Percentiles rank a stretch among this genome's conserved stretches.
Evolutionary conservation across 2,797 vertebrate species (phyloP).

Genomic region (Acrocephalus scirpaceus): DNA sequence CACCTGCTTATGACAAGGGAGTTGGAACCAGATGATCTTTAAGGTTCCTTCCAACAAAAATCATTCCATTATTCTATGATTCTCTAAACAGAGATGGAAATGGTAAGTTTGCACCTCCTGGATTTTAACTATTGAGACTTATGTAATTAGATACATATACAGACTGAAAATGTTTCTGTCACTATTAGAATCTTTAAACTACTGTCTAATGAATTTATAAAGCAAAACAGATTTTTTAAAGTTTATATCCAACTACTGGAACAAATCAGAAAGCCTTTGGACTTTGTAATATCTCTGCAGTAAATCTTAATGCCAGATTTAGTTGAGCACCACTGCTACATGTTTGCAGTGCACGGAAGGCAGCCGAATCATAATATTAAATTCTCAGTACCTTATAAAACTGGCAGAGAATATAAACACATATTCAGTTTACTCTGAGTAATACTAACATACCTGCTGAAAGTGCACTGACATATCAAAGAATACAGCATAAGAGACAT

Average conservation of each 20-base stretch:
- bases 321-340: neutral
- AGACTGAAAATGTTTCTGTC: neutral
- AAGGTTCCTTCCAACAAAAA: neutral
- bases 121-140: neutral
- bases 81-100: neutral
- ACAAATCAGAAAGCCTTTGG: neutral
- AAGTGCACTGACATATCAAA: neutral
- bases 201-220: neutral
- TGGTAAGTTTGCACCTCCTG: neutral
- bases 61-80: neutral
- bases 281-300: neutral
- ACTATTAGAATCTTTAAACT: neutral
- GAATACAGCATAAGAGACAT: neutral
- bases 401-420: neutral
- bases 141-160: neutral
- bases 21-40: neutral
- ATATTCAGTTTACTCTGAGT: neutral
- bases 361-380: neutral
- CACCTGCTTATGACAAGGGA: neutral
- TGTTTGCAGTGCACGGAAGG: neutral
- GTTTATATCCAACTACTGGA: neutral
- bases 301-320: neutral
- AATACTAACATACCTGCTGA: neutral
- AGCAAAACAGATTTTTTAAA: neutral
- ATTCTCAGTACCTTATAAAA: neutral